phyloP scores from a whole-genome alignment of 2,113 vertebrate species.

The Lipophrys pholis region DNA sequence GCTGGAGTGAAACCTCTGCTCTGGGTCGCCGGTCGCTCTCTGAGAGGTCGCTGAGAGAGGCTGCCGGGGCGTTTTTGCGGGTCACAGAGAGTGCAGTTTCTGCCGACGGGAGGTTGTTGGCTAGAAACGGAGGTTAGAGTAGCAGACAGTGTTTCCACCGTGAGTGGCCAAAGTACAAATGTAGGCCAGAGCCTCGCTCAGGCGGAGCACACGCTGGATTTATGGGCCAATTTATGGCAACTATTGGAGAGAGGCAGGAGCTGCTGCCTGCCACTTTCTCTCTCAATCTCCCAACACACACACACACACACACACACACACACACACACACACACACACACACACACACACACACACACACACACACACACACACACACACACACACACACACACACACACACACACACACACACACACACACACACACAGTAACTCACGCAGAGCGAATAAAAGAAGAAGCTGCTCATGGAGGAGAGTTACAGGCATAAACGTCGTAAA shows the following conservation, averaged over 20 bases:
- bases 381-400: not conserved
- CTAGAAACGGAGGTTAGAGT: not conserved
- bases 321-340: slow-evolving; percentile 44
- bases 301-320: slow-evolving; percentile 18
- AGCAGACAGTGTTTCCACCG: not conserved
- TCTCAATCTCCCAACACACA: slow-evolving; percentile 46
- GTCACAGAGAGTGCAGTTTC: slow-evolving; percentile 5
- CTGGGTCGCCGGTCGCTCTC: slow-evolving; percentile 8
- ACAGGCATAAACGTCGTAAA: not conserved
- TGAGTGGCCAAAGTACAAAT: slow-evolving; percentile 35
- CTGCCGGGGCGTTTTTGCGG: slow-evolving; percentile 6
- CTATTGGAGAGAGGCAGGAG: slow-evolving; percentile 38
- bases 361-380: slow-evolving; percentile 22
- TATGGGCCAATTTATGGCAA: slow-evolving; percentile 57
- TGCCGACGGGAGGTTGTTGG: not conserved
- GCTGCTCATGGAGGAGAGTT: not conserved
- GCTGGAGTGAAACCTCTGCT: slow-evolving; percentile 8
- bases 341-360: too few species aligned
- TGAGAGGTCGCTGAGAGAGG: slow-evolving; percentile 1
- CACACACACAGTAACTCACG: slow-evolving; percentile 14
- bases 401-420: slow-evolving; percentile 22
- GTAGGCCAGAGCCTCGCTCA: slow-evolving; percentile 12
- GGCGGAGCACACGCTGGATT: slow-evolving; percentile 41
- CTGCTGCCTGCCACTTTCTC: slow-evolving; percentile 46
- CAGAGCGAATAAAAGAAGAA: slow-evolving; percentile 10